These are phyloP conservation scores for Gorsachius magnificus DNA, from an alignment of 2,797 vertebrate genomes.

Conservation along the genomic window DNA sequence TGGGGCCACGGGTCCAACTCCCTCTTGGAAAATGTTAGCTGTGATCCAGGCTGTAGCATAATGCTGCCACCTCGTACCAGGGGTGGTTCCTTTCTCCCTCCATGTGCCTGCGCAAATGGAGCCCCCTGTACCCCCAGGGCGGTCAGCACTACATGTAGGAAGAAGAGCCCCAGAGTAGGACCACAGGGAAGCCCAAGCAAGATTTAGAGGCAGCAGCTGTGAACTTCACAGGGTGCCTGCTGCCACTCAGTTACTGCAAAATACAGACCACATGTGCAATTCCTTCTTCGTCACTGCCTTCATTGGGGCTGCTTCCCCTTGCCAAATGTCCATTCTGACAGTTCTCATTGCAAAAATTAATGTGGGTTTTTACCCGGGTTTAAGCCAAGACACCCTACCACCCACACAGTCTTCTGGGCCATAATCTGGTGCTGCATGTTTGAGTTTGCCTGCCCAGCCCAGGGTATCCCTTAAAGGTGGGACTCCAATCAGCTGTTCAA, in stretches of 20 bases:
- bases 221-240: not conserved
- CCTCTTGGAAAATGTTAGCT: not conserved
- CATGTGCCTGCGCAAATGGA: fast-evolving
- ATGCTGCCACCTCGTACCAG: fast-evolving
- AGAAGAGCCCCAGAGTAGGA: not conserved
- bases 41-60: not conserved
- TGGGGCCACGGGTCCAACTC: not conserved
- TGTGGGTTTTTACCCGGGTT: not conserved
- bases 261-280: not conserved
- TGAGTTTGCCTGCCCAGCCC: not conserved
- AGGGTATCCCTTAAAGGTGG: not conserved
- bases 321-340: not conserved
- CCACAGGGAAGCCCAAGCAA: not conserved
- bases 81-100: not conserved
- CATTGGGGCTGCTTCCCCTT: not conserved
- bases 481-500: not conserved
- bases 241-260: not conserved
- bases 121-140: not conserved
- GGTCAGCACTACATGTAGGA: not conserved
- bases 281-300: not conserved
- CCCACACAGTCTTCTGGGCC: not conserved
- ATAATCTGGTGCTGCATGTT: not conserved
- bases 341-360: not conserved
- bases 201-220: not conserved
- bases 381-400: not conserved